phyloP scores from a whole-genome alignment of 2,797 vertebrate genomes.

The Onychomys torridus region DNA sequence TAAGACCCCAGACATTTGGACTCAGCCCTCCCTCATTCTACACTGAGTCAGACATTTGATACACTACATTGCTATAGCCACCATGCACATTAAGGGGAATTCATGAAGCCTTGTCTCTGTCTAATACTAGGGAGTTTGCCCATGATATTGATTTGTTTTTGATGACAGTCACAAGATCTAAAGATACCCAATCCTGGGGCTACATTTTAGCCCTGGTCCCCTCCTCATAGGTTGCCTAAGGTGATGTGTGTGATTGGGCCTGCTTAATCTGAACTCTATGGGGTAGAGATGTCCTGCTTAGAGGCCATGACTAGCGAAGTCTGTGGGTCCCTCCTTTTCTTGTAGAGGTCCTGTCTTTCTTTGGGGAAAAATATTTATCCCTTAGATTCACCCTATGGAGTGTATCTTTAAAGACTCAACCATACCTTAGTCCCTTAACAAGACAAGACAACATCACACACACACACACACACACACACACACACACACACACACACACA shows the following conservation, averaged over 20 bases:
- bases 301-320: not conserved
- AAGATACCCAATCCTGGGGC: not conserved
- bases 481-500: not conserved
- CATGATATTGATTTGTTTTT: not conserved
- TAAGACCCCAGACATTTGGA: not conserved
- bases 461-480: not conserved
- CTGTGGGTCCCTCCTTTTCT: not conserved
- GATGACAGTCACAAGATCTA: not conserved
- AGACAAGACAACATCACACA: not conserved
- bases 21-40: not conserved
- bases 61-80: not conserved
- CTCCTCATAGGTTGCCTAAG: not conserved
- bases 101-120: not conserved
- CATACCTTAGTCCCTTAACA: not conserved
- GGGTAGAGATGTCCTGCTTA: not conserved
- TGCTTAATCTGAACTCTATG: not conserved
- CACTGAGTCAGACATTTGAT: not conserved
- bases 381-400: not conserved
- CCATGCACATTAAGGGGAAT: not conserved
- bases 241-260: not conserved
- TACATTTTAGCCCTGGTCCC: not conserved
- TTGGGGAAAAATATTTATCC: not conserved
- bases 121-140: not conserved
- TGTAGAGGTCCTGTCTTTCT: not conserved
- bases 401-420: not conserved